These are phyloP conservation scores for Heterotis niloticus DNA, from an alignment of 2,113 vertebrate genomes.

Conservation along the genomic window DNA sequence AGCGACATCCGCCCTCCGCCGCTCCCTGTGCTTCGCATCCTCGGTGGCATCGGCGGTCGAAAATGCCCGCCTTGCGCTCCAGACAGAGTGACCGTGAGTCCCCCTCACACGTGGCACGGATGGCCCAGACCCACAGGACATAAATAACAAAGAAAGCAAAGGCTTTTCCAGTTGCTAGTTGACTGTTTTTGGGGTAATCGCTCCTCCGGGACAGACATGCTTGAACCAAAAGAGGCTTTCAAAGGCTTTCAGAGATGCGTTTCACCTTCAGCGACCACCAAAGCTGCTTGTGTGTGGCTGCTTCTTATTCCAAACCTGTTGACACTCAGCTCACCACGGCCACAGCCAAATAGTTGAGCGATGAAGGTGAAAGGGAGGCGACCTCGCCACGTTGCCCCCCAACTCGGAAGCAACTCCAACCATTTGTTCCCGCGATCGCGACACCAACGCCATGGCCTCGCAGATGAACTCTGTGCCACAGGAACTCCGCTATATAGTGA, in stretches of 20 bases:
- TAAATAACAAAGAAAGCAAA: constrained; percentile 10
- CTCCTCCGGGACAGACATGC: constrained; percentile 15
- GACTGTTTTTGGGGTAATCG: constrained; percentile 1
- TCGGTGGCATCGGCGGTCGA: background rate
- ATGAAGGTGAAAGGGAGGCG: background rate
- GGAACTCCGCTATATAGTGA: constrained; percentile 49
- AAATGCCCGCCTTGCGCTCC: constrained; percentile 14
- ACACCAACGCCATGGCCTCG: background rate
- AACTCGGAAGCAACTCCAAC: background rate
- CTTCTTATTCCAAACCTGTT: constrained; percentile 55
- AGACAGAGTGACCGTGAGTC: background rate
- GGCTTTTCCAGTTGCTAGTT: constrained; percentile 2
- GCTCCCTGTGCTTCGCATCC: background rate
- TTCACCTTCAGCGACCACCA: constrained; percentile 58
- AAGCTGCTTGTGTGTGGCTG: constrained; percentile 55
- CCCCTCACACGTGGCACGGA: background rate
- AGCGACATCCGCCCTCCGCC: constrained; percentile 1
- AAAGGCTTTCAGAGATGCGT: constrained; percentile 57
- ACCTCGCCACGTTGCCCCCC: background rate
- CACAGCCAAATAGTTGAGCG: constrained; percentile 60
- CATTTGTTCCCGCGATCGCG: background rate
- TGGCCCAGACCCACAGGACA: background rate
- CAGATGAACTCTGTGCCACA: constrained; percentile 41
- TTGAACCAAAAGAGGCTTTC: constrained; percentile 38
- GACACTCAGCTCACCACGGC: constrained; percentile 31